Evolutionary conservation across 2,797 vertebrate genomes (phyloP), one percentile per base, ranked within the genome.

Genomic region (Triplophysa bombifrons): DNA sequence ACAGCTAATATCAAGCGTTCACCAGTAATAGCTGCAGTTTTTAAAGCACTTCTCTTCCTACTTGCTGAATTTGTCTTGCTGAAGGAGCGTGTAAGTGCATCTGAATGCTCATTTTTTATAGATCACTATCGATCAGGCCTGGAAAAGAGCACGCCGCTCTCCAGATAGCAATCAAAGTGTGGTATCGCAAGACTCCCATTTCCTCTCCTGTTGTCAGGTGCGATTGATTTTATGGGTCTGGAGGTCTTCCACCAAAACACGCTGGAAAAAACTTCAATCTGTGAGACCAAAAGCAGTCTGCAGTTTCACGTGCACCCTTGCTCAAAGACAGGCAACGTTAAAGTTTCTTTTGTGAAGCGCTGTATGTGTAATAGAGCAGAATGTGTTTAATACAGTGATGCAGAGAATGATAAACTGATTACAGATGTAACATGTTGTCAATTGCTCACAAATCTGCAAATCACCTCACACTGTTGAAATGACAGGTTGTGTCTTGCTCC

Each of bases 171-270:
- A 93, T 90, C 90, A 91, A 87, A 92, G 87, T 88, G 56, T 85
- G 91, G 91, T 86, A 89, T 89, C 68, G 72, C 85, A 86, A 81
- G 84, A 69, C 82, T 84, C 77, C 84, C 85, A 67, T 82, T 92
- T 93, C 92, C 93, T 90, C 84, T 80, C 84, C 73, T 61, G n/a
- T 89, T 92, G 76, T 89, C 87, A 84, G 88, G 84, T 86, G 86
- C 83, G 88, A 96, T 96, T 93, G 93, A 94, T 94, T 95, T 94
- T 88, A 86, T 88, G 84, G 80, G 22, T 90, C 84, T 44, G 61
- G 84, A 87, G 90, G 88, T 87, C 84, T 84, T 80, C 88, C 74
- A 67, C 25, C n/a, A 22, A 71, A 82, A 55, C 55, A 55, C 16
- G 25, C 84, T 91, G 90, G 88, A 80, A 88, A 27, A 92, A 89